phyloP scores from a whole-genome alignment of 2,113 vertebrate species.

The Chionomys nivalis region DNA sequence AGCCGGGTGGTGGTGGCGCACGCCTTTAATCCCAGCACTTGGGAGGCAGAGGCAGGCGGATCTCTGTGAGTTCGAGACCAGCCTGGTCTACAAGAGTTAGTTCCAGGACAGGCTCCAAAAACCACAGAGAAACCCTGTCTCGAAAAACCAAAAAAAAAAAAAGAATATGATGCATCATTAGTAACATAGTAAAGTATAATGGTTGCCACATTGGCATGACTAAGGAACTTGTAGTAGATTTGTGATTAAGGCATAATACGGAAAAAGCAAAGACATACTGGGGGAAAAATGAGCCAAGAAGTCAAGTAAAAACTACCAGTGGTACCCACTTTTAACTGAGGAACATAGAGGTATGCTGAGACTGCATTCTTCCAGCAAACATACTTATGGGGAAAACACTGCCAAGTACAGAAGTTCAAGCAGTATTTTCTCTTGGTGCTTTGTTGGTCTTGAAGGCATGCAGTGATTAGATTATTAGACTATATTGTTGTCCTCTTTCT shows the following conservation, averaged over 20 bases:
- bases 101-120: too few relatives aligned
- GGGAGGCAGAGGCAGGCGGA: too few relatives aligned
- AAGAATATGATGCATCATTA: not conserved
- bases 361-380: not conserved
- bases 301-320: not conserved
- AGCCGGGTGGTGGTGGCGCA: too few relatives aligned
- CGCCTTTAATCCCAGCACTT: too few relatives aligned
- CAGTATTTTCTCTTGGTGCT: not conserved
- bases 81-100: too few relatives aligned
- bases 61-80: too few relatives aligned
- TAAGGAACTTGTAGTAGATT: not conserved
- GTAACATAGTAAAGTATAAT: not conserved
- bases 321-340: not conserved
- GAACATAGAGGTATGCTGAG: too few relatives aligned
- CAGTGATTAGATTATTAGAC: too few relatives aligned
- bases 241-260: fast-evolving
- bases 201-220: not conserved
- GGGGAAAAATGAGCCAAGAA: not conserved
- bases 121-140: too few relatives aligned
- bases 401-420: not conserved
- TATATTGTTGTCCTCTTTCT: too few relatives aligned
- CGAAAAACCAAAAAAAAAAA: too few relatives aligned
- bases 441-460: not conserved
- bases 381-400: not conserved
- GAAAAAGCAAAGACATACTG: not conserved